Evolutionary conservation across 2,797 vertebrate genomes (phyloP).

Genomic region (Sardinella longiceps): DNA sequence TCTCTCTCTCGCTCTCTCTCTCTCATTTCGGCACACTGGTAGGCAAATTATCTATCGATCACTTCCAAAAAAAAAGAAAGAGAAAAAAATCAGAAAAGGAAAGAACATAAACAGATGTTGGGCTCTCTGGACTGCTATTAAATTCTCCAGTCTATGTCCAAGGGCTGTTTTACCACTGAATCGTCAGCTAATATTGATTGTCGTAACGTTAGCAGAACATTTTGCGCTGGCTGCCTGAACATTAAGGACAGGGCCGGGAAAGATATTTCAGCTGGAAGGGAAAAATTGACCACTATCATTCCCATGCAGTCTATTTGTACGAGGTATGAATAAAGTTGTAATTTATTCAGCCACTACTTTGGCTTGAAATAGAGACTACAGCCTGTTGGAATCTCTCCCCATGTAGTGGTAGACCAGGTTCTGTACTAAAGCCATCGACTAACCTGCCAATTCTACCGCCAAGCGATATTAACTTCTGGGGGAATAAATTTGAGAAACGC

Average conservation of each 20-base stretch:
- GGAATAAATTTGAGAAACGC: not conserved
- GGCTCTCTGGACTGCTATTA: not conserved
- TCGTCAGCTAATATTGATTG: slow-evolving; percentile 6
- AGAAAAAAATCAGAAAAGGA: not conserved
- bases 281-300: slow-evolving; percentile 2
- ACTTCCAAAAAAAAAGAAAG: not conserved
- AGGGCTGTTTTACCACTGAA: not conserved
- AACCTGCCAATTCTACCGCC: not conserved
- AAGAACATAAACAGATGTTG: slow-evolving; percentile 10
- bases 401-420: not conserved
- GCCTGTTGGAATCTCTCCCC: not conserved
- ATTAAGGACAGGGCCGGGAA: not conserved
- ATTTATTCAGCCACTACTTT: not conserved
- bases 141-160: slow-evolving; percentile 11
- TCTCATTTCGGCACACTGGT: slow-evolving; percentile 9
- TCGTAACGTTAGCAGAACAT: slow-evolving; percentile 4
- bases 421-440: not conserved
- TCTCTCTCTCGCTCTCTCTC: not conserved
- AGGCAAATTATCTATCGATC: slow-evolving; percentile 17
- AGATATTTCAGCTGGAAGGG: not conserved
- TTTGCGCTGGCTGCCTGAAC: not conserved
- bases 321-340: not conserved
- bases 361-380: not conserved
- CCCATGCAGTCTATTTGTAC: not conserved
- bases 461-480: not conserved